These are phyloP conservation scores for Apamea epomidion DNA, from an alignment of 2,888 invertebrate genomes.

Conservation along the genomic window DNA sequence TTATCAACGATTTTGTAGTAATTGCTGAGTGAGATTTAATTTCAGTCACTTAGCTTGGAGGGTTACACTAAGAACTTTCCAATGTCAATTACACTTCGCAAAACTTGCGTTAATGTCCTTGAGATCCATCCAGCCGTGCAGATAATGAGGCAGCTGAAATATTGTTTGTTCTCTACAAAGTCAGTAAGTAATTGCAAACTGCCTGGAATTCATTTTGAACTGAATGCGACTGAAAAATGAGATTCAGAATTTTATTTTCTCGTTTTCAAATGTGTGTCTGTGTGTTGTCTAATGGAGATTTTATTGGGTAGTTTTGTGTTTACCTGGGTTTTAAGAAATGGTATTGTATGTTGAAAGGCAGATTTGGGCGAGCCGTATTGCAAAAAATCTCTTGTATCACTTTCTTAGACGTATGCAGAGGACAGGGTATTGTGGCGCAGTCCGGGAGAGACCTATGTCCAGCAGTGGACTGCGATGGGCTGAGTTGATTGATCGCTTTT, in stretches of 20 bases:
- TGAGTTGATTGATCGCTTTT: not conserved
- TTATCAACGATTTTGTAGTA: not conserved
- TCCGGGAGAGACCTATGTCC: no score
- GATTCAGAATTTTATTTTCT: not conserved
- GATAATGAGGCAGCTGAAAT: constrained; percentile 32
- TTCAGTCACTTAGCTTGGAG: not conserved
- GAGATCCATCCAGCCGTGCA: constrained; percentile 11
- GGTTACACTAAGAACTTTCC: constrained; percentile 29
- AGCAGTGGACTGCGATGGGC: no score
- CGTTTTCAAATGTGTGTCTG: not conserved
- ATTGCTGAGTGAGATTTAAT: not conserved
- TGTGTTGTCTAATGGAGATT: not conserved
- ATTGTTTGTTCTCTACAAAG: constrained; percentile 7
- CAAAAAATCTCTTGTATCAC: not conserved
- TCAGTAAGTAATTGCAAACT: constrained; percentile 23
- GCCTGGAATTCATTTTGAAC: constrained; percentile 11
- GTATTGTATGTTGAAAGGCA: not conserved
- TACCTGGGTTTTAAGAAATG: not conserved
- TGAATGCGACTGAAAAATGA: not conserved
- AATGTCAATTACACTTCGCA: constrained; percentile 33
- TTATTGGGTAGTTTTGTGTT: not conserved
- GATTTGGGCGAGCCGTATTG: not conserved
- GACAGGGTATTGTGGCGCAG: no score
- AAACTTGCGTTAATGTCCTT: constrained; percentile 24
- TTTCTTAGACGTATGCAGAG: no score